A percentile compares a stretch with the other conserved stretches of the same genome.
Conservation (phyloP, 1,140 invertebrate genomes). For the Leptonema lineaticorne region DNA sequence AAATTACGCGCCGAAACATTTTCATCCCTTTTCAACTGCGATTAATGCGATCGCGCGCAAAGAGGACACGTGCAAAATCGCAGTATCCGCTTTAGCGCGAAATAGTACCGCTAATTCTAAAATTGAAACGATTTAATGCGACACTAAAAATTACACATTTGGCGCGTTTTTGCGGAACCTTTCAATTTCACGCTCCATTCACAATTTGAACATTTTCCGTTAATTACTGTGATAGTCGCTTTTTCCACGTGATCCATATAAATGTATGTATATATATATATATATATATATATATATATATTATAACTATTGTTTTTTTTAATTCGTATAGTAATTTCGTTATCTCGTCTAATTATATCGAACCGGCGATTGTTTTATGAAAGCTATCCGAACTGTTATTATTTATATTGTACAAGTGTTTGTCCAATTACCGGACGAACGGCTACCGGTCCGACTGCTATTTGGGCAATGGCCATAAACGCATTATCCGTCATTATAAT, state of each 20-base stretch:
- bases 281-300: too few species aligned
- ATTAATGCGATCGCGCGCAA: not conserved
- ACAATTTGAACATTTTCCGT: not conserved
- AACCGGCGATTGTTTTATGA: too few species aligned
- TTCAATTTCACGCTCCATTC: conserved; percentile 7
- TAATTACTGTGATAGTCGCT: too few species aligned
- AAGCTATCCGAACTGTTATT: too few species aligned
- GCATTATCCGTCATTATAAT: conserved; percentile 26
- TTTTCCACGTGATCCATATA: too few species aligned
- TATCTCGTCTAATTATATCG: too few species aligned
- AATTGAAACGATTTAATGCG: not conserved
- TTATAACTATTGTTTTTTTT: too few species aligned
- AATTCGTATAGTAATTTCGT: too few species aligned
- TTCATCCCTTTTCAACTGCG: not conserved
- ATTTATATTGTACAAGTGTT: not conserved
- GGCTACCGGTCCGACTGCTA: conserved; percentile 10
- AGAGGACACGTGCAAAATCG: not conserved
- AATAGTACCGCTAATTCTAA: not conserved
- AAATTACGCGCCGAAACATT: not conserved
- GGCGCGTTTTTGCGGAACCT: not conserved
- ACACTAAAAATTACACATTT: conserved; percentile 5
- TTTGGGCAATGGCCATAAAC: conserved; percentile 25
- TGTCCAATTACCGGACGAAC: conserved; percentile 25
- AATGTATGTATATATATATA: too few species aligned
- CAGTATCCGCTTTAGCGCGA: not conserved